Evolutionary conservation across 1,140 invertebrate species (phyloP).

Genomic region (Antheraea pernyi): DNA sequence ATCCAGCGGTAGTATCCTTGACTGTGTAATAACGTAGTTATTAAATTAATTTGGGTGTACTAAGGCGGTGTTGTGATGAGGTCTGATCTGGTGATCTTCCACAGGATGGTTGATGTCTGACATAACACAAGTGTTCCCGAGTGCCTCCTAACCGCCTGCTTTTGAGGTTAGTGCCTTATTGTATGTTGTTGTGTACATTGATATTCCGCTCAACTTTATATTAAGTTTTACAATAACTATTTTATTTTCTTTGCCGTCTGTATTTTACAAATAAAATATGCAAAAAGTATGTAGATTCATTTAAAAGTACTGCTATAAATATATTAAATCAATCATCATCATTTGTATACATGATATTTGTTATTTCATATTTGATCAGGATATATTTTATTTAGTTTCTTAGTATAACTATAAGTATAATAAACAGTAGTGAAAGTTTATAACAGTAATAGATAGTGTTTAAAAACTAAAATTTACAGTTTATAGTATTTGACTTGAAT

Average conservation of each 20-base stretch:
- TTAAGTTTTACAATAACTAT: not conserved
- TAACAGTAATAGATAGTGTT: no score
- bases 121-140: constrained; percentile 70
- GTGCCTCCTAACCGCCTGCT: constrained; percentile 74
- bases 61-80: constrained; percentile 45
- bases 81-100: constrained; percentile 62
- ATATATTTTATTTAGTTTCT: no score
- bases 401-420: no score
- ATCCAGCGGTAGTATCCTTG: constrained; percentile 71
- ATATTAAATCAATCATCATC: no score
- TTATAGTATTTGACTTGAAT: no score
- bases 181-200: constrained; percentile 13
- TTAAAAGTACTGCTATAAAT: no score
- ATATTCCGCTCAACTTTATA: not conserved
- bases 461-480: no score
- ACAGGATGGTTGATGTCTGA: constrained; percentile 71
- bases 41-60: constrained; percentile 50
- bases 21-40: constrained; percentile 58
- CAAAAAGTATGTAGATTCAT: no score
- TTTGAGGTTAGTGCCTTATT: constrained; percentile 68
- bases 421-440: no score
- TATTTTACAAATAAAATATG: no score
- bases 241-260: not conserved
- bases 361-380: no score
- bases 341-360: no score